Evolutionary conservation across 1,140 invertebrate species (phyloP).

Genomic region (Drosophila nasuta): DNA sequence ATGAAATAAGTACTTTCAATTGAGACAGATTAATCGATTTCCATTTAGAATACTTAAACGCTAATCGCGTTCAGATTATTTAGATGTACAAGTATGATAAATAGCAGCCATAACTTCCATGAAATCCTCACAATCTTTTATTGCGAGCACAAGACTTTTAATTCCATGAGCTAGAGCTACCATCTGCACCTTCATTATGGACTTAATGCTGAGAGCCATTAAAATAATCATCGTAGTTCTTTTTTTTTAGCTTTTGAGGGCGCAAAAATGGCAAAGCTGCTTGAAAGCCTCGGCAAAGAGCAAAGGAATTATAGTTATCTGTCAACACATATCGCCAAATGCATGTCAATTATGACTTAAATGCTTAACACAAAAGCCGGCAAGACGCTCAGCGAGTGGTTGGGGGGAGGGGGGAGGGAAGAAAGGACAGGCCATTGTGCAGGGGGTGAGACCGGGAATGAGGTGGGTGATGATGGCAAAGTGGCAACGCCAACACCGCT

Average conservation of each 20-base stretch:
- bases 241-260: constrained; percentile 16
- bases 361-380: constrained; percentile 75
- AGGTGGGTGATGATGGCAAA: constrained; percentile 23
- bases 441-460: not conserved
- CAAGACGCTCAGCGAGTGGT: constrained; percentile 36
- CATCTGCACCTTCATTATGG: constrained; percentile 8
- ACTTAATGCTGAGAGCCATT: constrained; percentile 5
- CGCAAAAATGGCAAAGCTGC: constrained; percentile 24
- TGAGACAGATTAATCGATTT: not conserved
- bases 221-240: constrained; percentile 18
- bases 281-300: constrained; percentile 16
- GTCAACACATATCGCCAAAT: constrained; percentile 77
- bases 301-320: constrained; percentile 66
- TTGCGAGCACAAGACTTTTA: not conserved
- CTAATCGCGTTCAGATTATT: not conserved
- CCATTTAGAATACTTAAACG: not conserved
- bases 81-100: not conserved
- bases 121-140: not conserved
- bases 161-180: constrained; percentile 7
- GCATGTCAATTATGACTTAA: constrained; percentile 81
- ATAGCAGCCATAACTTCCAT: not conserved
- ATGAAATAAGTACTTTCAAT: not conserved
- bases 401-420: not conserved
- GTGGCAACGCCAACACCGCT: constrained; percentile 48
- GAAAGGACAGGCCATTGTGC: not conserved